Percentiles rank a stretch among this genome's conserved stretches.
Conservation (phyloP, 2,113 vertebrate genomes). For the Siniperca chuatsi region DNA sequence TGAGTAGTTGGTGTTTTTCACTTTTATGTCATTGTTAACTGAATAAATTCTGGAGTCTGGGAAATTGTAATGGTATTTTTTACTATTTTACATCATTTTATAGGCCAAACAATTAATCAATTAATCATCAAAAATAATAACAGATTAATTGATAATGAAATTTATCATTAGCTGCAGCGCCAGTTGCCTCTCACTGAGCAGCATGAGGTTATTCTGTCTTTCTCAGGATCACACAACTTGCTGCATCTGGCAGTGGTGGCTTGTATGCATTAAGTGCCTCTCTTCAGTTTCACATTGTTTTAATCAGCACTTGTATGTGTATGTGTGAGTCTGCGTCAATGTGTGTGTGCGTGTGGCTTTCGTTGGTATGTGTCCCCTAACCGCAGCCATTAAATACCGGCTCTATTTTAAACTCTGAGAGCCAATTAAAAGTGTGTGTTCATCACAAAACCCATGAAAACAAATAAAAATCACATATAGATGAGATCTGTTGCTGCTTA, state of each 20-base stretch:
- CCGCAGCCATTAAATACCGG: constrained; percentile 70
- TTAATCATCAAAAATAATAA: constrained; percentile 4
- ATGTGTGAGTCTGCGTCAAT: constrained; percentile 16
- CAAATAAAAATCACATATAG: constrained; percentile 75
- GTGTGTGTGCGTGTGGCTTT: constrained; percentile 41
- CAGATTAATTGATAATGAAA: constrained; percentile 21
- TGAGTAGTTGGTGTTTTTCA: background rate
- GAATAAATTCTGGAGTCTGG: background rate
- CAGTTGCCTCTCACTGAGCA: constrained; percentile 8
- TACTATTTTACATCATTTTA: background rate
- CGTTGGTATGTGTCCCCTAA: constrained; percentile 73
- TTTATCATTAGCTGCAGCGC: background rate
- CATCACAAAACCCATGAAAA: constrained; percentile 76
- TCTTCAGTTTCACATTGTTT: constrained; percentile 77
- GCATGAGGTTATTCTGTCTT: constrained; percentile 17
- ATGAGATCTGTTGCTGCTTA: constrained; percentile 68
- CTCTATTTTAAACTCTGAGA: constrained; percentile 71
- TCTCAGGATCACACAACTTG: constrained; percentile 42
- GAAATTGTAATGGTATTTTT: background rate
- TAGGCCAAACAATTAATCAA: constrained; percentile 1
- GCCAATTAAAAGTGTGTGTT: constrained; percentile 73
- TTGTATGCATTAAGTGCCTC: constrained; percentile 71
- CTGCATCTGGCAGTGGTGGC: constrained; percentile 58
- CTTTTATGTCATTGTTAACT: background rate
- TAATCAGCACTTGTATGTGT: constrained; percentile 67